A percentile compares a stretch with the other conserved stretches of the same genome.
Evolutionary conservation across 2,888 invertebrate genomes (phyloP).

Genomic region (Epirrhoe alternata): DNA sequence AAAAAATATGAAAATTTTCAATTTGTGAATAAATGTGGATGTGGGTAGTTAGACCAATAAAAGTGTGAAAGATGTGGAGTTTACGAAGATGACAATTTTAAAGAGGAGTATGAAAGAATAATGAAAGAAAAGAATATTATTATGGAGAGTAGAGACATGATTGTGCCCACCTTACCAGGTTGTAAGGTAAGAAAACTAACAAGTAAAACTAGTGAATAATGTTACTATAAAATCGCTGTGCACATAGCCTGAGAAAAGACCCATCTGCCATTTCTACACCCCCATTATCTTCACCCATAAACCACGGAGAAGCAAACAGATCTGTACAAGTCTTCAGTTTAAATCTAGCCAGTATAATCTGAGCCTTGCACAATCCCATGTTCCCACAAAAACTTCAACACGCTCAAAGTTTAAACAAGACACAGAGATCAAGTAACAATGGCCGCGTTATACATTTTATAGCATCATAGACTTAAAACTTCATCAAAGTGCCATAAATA

Average conservation of each 20-base stretch:
- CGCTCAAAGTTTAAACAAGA: constrained; percentile 2
- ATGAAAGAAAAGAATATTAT: too few relatives aligned
- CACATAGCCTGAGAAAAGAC: constrained; percentile 60
- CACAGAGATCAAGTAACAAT: constrained; percentile 47
- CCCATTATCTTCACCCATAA: constrained; percentile 76
- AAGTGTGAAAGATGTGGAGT: too few relatives aligned
- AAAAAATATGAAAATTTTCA: too few relatives aligned
- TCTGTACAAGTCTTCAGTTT: constrained; percentile 66
- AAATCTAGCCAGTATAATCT: constrained; percentile 58
- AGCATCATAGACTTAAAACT: constrained; percentile 67
- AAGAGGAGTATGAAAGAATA: too few relatives aligned
- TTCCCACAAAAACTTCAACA: constrained; percentile 28
- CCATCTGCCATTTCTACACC: constrained; percentile 72
- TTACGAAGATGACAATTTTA: too few relatives aligned
- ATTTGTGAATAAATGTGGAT: too few relatives aligned
- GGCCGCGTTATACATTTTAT: constrained; percentile 65
- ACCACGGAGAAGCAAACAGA: constrained; percentile 73
- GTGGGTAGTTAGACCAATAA: too few relatives aligned
- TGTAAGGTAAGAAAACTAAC: too few relatives aligned
- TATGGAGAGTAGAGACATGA: too few relatives aligned
- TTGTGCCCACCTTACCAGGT: too few relatives aligned
- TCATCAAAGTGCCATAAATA: constrained; percentile 73
- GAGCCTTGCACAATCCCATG: constrained; percentile 47
- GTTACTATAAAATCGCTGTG: constrained; percentile 40
- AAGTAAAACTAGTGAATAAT: constrained; percentile 3